Percentiles rank a stretch among this genome's conserved stretches.
Conservation (phyloP, 2,113 vertebrate species). For the Scalopus aquaticus region DNA sequence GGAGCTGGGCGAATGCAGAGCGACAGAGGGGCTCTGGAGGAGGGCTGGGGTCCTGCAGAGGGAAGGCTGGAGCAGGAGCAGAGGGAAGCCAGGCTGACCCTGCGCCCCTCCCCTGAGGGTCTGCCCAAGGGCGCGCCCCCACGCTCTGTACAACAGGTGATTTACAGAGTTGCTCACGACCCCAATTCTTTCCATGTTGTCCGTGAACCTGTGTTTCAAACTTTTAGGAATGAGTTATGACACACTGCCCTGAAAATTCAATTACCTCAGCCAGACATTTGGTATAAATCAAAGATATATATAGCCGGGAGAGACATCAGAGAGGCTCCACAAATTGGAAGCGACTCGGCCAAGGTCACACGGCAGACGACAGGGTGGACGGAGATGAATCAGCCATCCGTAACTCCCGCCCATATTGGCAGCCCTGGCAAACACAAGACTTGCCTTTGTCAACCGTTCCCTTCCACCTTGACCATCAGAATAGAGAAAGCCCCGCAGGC, state of each 20-base stretch:
- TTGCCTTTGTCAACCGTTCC: not conserved
- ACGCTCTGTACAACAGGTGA: slow-evolving; percentile 6
- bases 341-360: slow-evolving; percentile 68
- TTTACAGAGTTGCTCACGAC: slow-evolving; percentile 63
- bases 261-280: slow-evolving; percentile 71
- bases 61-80: not conserved
- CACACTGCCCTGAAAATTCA: slow-evolving; percentile 70
- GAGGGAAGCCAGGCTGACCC: not conserved
- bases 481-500: not conserved
- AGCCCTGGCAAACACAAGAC: not conserved
- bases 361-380: not conserved
- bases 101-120: not conserved
- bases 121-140: slow-evolving; percentile 28
- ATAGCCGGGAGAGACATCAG: not conserved
- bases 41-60: not conserved
- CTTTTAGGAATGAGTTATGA: slow-evolving; percentile 74
- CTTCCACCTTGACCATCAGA: not conserved
- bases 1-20: fast-evolving
- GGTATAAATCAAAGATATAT: slow-evolving; percentile 74
- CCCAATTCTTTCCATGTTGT: slow-evolving; percentile 55
- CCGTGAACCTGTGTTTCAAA: slow-evolving; percentile 75
- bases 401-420: not conserved
- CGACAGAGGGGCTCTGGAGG: not conserved
- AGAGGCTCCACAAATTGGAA: not conserved
- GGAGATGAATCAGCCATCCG: not conserved